Base-by-base conservation (phyloP, 2,113 vertebrate species). In the Ramphastos sulfuratus region DNA sequence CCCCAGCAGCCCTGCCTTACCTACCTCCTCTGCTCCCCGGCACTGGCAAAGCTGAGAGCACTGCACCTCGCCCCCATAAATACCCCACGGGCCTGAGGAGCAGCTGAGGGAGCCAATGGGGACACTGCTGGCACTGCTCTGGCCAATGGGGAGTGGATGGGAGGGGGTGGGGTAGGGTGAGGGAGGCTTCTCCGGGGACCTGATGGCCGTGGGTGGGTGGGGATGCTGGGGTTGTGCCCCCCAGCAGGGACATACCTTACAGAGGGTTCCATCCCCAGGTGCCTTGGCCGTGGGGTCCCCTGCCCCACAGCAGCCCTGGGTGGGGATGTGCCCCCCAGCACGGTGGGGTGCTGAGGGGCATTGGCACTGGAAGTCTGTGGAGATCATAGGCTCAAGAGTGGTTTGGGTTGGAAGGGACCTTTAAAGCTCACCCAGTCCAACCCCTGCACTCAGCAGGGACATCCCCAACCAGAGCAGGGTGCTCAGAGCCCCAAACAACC, bases 21-120 rank as follows among this genome's bases (percentile, higher is more conserved):
- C 80, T 46, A 58, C 4, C 21, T 7, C 1, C 69, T 67, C 46
- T 0, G 0, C 31, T 54, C 37, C 82, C 2, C 60, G 33, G 89
- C 19, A 5, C 78, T 0, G 33, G 2, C 23, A 25, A 3, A 7
- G 27, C 14, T 0, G 10, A n/a, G 8, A 31, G 4, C 0, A 0
- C 5, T 2, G 18, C 9, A 35, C 31, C 56, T 7, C 7, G 3
- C 14, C 85, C 56, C 6, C 3, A 25, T 78, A 92, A 95, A 83
- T 93, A 88, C 20, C 90, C 89, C 65, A 2, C 0, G 5, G 65
- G 79, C n/a, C 15, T 17, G 94, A 88, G 0, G 27, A 16, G 83
- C 91, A 66, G 64, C 78, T 2, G 9, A 4, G 10, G 8, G 15
- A 78, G 16, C 69, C 92, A 84, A 42, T 35, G 0, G 2, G 52